These are phyloP conservation scores for Stegostoma tigrinum DNA, from an alignment of 2,113 vertebrate genomes.

Conservation along the genomic window DNA sequence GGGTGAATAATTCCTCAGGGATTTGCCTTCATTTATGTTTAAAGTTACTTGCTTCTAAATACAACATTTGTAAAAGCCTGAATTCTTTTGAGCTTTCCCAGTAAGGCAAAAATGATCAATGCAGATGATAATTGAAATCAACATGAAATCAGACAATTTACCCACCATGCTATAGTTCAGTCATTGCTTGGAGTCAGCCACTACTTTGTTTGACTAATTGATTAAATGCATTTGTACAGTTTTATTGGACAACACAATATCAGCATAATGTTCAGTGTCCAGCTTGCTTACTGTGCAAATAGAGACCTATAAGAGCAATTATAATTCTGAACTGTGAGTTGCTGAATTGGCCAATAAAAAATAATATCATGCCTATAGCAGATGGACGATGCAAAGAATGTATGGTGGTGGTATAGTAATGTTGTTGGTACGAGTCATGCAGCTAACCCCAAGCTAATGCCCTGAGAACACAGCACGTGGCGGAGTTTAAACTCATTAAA, in stretches of 20 bases:
- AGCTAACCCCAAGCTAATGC: no score
- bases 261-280: neutral
- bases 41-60: neutral
- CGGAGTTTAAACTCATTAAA: no score
- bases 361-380: neutral
- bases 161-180: neutral
- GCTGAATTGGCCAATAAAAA: neutral
- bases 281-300: neutral
- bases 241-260: neutral
- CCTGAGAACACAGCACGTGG: no score
- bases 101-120: neutral
- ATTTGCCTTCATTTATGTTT: neutral
- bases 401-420: no score
- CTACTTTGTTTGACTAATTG: neutral
- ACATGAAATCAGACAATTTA: neutral
- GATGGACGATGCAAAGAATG: neutral
- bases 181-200: neutral
- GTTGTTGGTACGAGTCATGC: no score
- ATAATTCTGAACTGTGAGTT: neutral
- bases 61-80: neutral
- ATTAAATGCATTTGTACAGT: neutral
- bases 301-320: neutral
- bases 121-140: neutral
- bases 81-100: neutral
- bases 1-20: neutral